phyloP scores from a whole-genome alignment of 1,140 invertebrate species.

The Apocrypta bakeri region DNA sequence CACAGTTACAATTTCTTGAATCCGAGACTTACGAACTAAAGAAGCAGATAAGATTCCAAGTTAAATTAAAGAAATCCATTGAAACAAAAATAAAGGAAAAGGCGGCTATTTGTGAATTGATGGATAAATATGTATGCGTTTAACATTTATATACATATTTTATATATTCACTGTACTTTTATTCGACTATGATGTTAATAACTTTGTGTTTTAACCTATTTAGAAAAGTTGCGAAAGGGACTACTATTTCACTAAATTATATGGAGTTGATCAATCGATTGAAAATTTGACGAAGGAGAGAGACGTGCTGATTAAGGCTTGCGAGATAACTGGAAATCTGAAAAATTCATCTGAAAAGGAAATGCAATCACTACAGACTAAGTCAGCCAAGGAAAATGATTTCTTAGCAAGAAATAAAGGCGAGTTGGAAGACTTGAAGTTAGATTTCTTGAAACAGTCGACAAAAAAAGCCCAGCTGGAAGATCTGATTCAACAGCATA shows the following conservation, averaged over 20 bases:
- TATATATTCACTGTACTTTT: not conserved
- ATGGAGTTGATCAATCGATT: slow-evolving; percentile 17
- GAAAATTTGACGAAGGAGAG: not conserved
- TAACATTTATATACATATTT: slow-evolving; percentile 82
- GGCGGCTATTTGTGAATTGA: slow-evolving; percentile 61
- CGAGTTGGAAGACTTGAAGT: not conserved
- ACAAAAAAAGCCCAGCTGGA: slow-evolving; percentile 93
- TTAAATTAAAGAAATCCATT: slow-evolving; percentile 88
- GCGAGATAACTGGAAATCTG: not conserved
- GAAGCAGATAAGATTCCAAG: slow-evolving; percentile 95
- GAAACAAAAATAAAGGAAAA: not conserved
- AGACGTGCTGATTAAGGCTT: not conserved
- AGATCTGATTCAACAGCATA: slow-evolving; percentile 90
- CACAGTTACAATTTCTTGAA: not conserved
- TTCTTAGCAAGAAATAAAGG: not conserved
- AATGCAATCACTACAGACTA: not conserved
- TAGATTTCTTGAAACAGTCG: not conserved
- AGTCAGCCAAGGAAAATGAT: not conserved
- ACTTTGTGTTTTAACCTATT: slow-evolving; percentile 75
- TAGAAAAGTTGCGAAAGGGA: slow-evolving; percentile 76
- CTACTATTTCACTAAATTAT: slow-evolving; percentile 42
- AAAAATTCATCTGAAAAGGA: slow-evolving; percentile 9
- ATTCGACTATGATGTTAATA: slow-evolving; percentile 77
- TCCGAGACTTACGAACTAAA: slow-evolving; percentile 71
- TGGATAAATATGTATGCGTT: slow-evolving; percentile 90